phyloP scores from a whole-genome alignment of 2,797 vertebrate species.

The Staurois parvus region DNA sequence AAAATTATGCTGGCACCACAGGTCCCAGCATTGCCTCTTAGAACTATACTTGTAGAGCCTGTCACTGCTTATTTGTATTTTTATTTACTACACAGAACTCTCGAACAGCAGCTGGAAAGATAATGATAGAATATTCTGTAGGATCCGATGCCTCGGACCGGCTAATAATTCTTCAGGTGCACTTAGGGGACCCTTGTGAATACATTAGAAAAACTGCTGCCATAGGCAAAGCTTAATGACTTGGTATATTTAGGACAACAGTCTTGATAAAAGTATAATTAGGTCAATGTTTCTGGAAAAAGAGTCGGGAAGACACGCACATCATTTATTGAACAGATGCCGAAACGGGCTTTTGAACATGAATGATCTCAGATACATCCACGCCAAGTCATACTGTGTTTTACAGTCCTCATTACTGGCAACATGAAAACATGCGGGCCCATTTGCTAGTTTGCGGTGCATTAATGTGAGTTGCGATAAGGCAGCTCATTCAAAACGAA shows the following conservation, averaged over 20 bases:
- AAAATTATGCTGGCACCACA: no score
- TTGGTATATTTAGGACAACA: conserved; percentile 26
- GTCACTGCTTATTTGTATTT: no score
- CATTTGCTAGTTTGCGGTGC: no score
- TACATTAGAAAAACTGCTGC: conserved; percentile 1
- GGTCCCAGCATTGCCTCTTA: no score
- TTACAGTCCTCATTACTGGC: no score
- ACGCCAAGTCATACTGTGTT: background rate
- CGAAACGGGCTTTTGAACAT: background rate
- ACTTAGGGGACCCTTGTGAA: background rate
- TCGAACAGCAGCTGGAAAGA: background rate
- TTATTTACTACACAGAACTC: no score
- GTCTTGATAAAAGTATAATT: background rate
- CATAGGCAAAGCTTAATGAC: conserved; percentile 21
- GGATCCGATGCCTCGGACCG: background rate
- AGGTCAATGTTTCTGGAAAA: conserved; percentile 13
- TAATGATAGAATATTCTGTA: background rate
- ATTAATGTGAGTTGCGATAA: no score
- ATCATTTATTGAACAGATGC: background rate
- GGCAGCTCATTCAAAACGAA: no score
- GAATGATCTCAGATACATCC: background rate
- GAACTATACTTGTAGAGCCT: no score
- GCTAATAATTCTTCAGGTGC: conserved; percentile 12
- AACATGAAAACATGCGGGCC: no score
- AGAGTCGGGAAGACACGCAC: background rate